Evolutionary conservation across 2,797 vertebrate genomes (phyloP).

Genomic region (Eptatretus atami): DNA sequence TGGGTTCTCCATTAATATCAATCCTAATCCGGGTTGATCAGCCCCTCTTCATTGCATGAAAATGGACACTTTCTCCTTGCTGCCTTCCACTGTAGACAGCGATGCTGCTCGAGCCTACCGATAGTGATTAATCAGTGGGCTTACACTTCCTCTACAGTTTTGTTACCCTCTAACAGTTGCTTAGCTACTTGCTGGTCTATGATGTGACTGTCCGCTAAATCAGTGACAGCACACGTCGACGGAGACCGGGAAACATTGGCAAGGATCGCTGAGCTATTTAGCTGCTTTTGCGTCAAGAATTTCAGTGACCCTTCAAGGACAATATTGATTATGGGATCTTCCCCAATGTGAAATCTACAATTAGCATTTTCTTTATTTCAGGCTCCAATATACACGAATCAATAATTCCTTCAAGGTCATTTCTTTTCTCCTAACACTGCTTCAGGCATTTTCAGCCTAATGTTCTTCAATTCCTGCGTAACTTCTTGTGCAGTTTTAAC

Average conservation of each 20-base stretch:
- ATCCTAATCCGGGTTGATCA: conserved; percentile 23
- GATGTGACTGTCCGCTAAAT: conserved; percentile 33
- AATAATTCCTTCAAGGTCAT: not conserved
- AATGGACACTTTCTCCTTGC: conserved; percentile 26
- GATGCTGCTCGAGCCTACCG: conserved; percentile 24
- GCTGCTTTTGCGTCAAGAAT: not conserved
- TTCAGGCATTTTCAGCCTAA: not conserved
- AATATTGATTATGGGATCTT: not conserved
- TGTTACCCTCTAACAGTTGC: conserved; percentile 27
- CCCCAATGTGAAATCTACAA: not conserved
- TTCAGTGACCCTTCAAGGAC: not conserved
- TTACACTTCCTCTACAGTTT: conserved; percentile 21
- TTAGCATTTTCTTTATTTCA: not conserved
- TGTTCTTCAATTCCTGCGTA: not conserved
- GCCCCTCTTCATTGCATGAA: conserved; percentile 39
- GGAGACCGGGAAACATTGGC: conserved; percentile 20
- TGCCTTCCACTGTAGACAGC: conserved; percentile 29
- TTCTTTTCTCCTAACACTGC: not conserved
- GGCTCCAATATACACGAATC: not conserved
- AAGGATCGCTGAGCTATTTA: not conserved
- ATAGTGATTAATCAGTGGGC: conserved; percentile 22
- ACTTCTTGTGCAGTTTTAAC: not conserved
- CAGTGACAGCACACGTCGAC: conserved; percentile 22
- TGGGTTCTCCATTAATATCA: conserved; percentile 50
- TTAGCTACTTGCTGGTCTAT: conserved; percentile 26